These are phyloP conservation scores for Eulemur rubriventer DNA, from an alignment of 2,797 vertebrate genomes.

Conservation along the genomic window DNA sequence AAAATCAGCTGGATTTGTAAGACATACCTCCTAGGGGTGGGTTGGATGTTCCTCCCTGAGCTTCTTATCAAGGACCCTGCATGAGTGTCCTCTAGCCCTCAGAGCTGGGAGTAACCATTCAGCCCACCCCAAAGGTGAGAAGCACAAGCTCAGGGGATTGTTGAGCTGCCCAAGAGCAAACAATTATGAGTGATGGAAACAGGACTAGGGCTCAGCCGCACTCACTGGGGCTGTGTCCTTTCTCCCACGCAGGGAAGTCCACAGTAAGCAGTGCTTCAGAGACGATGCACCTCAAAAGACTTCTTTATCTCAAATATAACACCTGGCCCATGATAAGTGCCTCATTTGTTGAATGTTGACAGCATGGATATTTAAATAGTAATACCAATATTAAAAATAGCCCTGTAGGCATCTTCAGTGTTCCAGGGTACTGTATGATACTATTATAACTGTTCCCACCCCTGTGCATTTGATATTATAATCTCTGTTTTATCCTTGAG, in stretches of 20 bases:
- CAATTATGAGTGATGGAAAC: background rate
- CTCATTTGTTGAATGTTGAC: slow-evolving; percentile 23
- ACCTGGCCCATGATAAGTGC: background rate
- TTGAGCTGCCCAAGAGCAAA: background rate
- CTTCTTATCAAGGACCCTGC: background rate
- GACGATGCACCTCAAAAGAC: background rate
- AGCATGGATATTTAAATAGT: slow-evolving; percentile 37
- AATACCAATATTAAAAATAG: background rate
- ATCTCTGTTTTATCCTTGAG: background rate
- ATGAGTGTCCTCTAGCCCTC: background rate
- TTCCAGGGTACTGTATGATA: no score
- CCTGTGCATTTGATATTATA: background rate
- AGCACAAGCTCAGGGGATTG: background rate
- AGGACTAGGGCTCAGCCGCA: background rate
- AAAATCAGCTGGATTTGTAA: background rate
- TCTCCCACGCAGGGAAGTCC: background rate
- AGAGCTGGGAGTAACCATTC: background rate
- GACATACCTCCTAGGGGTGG: background rate
- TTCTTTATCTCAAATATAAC: background rate
- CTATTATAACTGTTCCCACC: background rate
- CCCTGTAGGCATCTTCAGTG: background rate
- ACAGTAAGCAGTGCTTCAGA: background rate
- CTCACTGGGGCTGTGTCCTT: background rate
- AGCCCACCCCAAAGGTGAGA: no score
- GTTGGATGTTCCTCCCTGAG: background rate